phyloP scores from a whole-genome alignment of 2,797 vertebrate genomes.

The Cryptoblepharus egeriae region DNA sequence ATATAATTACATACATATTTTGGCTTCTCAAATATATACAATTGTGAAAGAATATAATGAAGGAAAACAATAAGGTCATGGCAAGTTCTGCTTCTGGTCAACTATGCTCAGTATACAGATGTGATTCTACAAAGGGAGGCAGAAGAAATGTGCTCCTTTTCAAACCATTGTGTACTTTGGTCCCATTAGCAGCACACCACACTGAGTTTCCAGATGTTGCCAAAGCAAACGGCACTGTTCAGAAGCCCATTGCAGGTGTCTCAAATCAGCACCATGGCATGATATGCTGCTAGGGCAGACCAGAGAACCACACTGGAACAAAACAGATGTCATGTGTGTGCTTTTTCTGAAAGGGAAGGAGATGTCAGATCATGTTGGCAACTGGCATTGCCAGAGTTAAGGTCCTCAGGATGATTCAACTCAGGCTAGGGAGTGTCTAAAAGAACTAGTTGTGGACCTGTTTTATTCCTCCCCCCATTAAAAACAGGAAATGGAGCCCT shows the following conservation, averaged over 20 bases:
- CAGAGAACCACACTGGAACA: rapidly evolving
- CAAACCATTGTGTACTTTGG: not conserved
- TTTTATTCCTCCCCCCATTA: constrained; percentile 57
- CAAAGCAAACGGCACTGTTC: not conserved
- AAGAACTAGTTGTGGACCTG: constrained; percentile 62
- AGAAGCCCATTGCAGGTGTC: not conserved
- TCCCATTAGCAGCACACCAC: too few relatives aligned
- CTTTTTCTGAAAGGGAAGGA: not conserved
- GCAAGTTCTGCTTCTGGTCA: not conserved
- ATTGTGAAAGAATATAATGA: not conserved
- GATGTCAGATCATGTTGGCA: not conserved
- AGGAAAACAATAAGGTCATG: not conserved
- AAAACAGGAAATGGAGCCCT: constrained; percentile 80
- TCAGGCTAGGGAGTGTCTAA: constrained; percentile 64
- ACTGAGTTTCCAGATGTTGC: not conserved
- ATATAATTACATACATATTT: not conserved
- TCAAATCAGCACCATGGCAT: not conserved
- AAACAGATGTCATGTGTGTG: not conserved
- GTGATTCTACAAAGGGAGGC: not conserved
- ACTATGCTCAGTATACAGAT: not conserved
- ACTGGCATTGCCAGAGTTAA: constrained; percentile 69
- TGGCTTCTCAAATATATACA: not conserved
- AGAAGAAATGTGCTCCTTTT: not conserved
- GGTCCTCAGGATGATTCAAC: constrained; percentile 58
- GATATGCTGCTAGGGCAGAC: not conserved